Base-by-base conservation (phyloP, 2,113 vertebrate genomes). In the Suncus etruscus region DNA sequence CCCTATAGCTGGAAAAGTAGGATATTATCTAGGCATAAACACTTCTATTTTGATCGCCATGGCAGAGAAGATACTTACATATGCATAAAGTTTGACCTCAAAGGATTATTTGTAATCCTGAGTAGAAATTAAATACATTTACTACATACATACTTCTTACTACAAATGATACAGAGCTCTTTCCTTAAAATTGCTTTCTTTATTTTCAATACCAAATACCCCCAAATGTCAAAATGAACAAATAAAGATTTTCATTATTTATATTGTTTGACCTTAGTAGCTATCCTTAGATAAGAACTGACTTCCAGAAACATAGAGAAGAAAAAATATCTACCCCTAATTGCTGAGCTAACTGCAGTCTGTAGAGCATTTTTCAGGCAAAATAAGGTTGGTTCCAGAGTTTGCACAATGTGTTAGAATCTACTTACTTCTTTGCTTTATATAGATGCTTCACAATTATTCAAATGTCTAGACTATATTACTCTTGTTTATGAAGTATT, bases 311-410 rank as follows among this genome's bases (percentile, higher is more conserved):
- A 75, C 8, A 58, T 25, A 69, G 6, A 20, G 8, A 14, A n/a
- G 20, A 20, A 63, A 12, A 16, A 29, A 4, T 3, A 16, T 2
- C 16, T 6, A 22, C 15, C 4, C 24, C 24, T 3, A 47, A 6
- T 22, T 12, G 3, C 2, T 18, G 3, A 18, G 29, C 15, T 0
- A 14, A 25, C 48, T 0, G 45, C 27, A 29, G 31, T 1, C 9
- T n/a, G 45, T 58, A 58, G 6, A 18, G 22, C 16, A 8, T 61
- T 51, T 27, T 2, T 29, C 29, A 63, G 68, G 11, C 25, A n/a
- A 61, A 7, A 27, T 11, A 14, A 39, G 11, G 8, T 14, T 0
- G 18, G 11, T 7, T 16, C 9, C 22, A 7, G 27, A 45, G 72
- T 5, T 15, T 54, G 51, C 51, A 54, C 51, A 14, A 14, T 58